Evolutionary conservation across 2,113 vertebrate species (phyloP).

Genomic region (Erythrocercus mccallii): DNA sequence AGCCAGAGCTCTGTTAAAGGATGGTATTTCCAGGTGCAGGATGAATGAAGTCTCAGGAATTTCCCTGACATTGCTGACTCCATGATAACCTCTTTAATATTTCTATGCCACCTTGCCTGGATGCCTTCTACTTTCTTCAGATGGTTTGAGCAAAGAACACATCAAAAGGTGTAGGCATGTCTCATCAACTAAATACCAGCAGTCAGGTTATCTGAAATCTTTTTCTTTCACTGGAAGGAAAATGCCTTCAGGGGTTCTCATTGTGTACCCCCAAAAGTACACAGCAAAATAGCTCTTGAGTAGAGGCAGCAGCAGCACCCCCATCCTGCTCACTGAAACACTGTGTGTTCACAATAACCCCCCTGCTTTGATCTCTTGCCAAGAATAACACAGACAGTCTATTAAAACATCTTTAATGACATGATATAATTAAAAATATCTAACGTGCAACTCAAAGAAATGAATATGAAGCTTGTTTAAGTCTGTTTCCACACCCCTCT

Average conservation of each 20-base stretch:
- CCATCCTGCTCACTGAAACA: not conserved
- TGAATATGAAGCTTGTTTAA: slow-evolving; percentile 31
- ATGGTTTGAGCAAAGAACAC: not conserved
- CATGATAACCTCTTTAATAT: not conserved
- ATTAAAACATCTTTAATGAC: slow-evolving; percentile 55
- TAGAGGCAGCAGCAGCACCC: not conserved
- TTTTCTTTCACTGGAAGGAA: slow-evolving; percentile 2
- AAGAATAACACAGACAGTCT: slow-evolving; percentile 42
- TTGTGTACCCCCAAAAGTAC: slow-evolving; percentile 4
- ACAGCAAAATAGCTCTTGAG: not conserved
- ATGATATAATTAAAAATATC: slow-evolving; percentile 55
- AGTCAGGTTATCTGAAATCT: slow-evolving; percentile 6
- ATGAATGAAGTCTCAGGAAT: not conserved
- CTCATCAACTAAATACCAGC: not conserved
- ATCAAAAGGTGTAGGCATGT: not conserved
- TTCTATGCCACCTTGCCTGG: not conserved
- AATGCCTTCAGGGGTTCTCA: slow-evolving; percentile 26
- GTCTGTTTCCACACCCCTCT: slow-evolving; percentile 36
- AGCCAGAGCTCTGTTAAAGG: not conserved
- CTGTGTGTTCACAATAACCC: not conserved
- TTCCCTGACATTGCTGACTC: not conserved
- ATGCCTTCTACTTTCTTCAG: slow-evolving; percentile 14
- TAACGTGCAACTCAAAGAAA: slow-evolving; percentile 34
- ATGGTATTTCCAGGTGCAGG: not conserved
- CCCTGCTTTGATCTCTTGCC: slow-evolving; percentile 36